Conservation (phyloP, 2,797 vertebrate genomes). For the Thaleichthys pacificus region DNA sequence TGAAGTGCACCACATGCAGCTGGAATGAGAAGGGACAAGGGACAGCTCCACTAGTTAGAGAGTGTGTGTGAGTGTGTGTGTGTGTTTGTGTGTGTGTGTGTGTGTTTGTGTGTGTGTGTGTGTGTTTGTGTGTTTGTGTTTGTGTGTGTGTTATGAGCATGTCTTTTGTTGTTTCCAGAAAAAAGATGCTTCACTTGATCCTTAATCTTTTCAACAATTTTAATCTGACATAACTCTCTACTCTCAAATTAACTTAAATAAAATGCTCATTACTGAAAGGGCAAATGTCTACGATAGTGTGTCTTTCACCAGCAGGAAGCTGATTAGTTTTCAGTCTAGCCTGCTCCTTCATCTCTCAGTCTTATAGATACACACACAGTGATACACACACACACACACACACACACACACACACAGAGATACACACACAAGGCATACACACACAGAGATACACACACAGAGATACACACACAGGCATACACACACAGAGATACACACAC, state of each 20-base stretch:
- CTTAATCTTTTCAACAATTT: background rate
- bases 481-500: background rate
- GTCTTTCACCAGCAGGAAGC: background rate
- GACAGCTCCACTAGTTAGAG: conserved; percentile 2
- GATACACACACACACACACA: no score
- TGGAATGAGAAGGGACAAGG: conserved; percentile 49
- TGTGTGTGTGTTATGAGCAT: background rate
- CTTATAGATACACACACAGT: background rate
- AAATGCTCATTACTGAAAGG: background rate
- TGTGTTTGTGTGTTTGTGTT: background rate
- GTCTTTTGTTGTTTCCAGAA: no score
- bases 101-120: background rate
- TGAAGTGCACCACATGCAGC: conserved; percentile 91
- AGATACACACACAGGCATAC: no score
- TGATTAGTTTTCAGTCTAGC: background rate
- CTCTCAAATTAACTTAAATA: background rate
- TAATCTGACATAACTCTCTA: background rate
- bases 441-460: background rate
- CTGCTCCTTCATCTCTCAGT: background rate
- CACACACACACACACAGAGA: background rate
- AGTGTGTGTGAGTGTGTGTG: conserved; percentile 7
- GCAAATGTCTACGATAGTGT: background rate
- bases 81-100: background rate
- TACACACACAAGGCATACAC: background rate
- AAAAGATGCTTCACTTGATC: background rate